phyloP scores from a whole-genome alignment of 2,113 vertebrate genomes.

The Ctenomys sociabilis region DNA sequence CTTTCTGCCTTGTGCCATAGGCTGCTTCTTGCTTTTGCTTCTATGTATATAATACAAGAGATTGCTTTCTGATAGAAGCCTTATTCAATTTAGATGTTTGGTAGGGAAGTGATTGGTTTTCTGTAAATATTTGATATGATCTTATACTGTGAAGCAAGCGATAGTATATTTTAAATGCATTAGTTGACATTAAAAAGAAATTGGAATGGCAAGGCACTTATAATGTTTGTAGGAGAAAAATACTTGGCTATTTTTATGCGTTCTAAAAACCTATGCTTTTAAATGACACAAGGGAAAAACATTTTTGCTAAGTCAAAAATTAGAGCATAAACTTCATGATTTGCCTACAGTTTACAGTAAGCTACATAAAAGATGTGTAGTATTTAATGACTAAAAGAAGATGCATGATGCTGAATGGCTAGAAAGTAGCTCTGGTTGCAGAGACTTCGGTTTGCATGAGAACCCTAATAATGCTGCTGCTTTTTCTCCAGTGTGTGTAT shows the following conservation, averaged over 20 bases:
- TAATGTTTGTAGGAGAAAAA: constrained; percentile 50
- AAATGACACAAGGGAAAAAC: constrained; percentile 50
- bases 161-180: not conserved
- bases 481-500: not conserved
- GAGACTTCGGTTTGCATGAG: not conserved
- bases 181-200: not conserved
- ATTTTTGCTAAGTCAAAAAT: constrained; percentile 60
- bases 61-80: constrained; percentile 39
- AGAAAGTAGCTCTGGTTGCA: not conserved
- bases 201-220: not conserved
- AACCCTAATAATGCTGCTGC: not conserved
- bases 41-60: not conserved
- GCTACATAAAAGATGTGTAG: constrained; percentile 32
- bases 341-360: constrained; percentile 56
- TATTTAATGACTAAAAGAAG: constrained; percentile 5
- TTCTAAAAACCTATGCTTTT: constrained; percentile 32
- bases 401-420: not conserved
- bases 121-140: not conserved
- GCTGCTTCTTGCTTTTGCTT: not conserved
- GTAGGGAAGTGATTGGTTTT: constrained; percentile 44
- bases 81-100: constrained; percentile 36
- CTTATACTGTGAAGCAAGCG: not conserved
- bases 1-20: constrained; percentile 3
- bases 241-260: constrained; percentile 10
- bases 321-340: constrained; percentile 17